phyloP scores from a whole-genome alignment of 2,113 vertebrate genomes.

The Nesoenas mayeri region DNA sequence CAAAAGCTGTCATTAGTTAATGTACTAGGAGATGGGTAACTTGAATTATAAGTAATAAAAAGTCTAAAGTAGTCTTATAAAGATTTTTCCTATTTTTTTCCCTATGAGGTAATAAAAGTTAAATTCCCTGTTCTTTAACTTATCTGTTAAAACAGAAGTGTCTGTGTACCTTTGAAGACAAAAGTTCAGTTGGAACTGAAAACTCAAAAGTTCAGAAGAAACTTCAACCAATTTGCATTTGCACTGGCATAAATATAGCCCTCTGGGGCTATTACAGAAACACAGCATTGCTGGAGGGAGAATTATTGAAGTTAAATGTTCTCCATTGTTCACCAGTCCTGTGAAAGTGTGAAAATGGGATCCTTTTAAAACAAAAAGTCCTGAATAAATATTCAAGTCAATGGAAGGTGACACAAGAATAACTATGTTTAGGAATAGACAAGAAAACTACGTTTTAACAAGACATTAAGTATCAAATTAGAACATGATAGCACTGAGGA shows the following conservation, averaged over 20 bases:
- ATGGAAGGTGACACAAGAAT: neutral
- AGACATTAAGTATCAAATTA: neutral
- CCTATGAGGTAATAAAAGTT: neutral
- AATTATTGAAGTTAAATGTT: neutral
- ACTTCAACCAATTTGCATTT: conserved; percentile 5
- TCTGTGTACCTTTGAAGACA: neutral
- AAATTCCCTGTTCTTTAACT: conserved; percentile 5
- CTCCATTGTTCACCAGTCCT: neutral
- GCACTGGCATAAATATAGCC: neutral
- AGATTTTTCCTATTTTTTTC: neutral
- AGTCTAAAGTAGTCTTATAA: neutral
- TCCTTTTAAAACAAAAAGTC: neutral
- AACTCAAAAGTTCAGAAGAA: conserved; percentile 20
- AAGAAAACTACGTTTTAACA: neutral
- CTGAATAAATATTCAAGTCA: fast-evolving
- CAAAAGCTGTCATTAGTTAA: neutral
- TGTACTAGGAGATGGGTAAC: neutral
- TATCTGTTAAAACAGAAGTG: neutral
- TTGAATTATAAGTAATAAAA: neutral
- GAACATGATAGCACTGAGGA: neutral
- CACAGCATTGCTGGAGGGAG: neutral
- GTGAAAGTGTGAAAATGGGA: neutral
- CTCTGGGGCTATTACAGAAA: conserved; percentile 1
- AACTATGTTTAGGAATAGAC: neutral
- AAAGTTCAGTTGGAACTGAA: neutral